phyloP scores from a whole-genome alignment of 2,888 invertebrate species.

The Zootermopsis nevadensis region DNA sequence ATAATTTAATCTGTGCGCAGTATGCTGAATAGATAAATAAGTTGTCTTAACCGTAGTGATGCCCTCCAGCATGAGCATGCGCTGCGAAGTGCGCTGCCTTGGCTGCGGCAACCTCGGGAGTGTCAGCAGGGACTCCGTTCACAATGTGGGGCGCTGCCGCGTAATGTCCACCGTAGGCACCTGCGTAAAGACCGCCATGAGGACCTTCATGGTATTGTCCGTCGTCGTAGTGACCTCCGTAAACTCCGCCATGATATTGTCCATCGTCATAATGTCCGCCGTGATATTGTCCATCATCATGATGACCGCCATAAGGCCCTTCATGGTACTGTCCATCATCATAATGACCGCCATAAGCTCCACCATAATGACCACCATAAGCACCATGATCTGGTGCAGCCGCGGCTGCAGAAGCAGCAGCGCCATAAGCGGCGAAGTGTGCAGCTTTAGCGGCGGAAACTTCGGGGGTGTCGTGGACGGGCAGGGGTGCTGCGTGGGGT shows the following conservation, averaged over 20 bases:
- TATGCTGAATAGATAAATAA: not conserved
- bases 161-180: constrained; percentile 14
- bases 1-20: too few species aligned
- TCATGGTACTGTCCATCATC: constrained; percentile 6
- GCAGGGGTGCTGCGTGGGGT: constrained; percentile 54
- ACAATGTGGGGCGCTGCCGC: constrained; percentile 4
- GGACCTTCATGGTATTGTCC: constrained; percentile 2
- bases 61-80: constrained; percentile 57
- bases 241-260: too few species aligned
- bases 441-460: constrained; percentile 65
- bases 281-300: not conserved
- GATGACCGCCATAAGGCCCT: not conserved
- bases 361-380: not conserved
- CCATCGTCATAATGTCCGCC: not conserved
- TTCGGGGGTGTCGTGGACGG: constrained; percentile 50
- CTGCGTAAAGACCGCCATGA: constrained; percentile 58
- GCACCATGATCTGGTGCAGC: not conserved
- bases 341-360: not conserved
- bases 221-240: not conserved
- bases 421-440: constrained; percentile 66
- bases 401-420: constrained; percentile 58
- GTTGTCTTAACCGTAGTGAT: not conserved
- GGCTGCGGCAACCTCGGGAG: constrained; percentile 67
- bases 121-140: constrained; percentile 52
- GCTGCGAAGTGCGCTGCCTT: constrained; percentile 67